phyloP scores from a whole-genome alignment of 2,888 invertebrate genomes.

The Cerastis leucographa region DNA sequence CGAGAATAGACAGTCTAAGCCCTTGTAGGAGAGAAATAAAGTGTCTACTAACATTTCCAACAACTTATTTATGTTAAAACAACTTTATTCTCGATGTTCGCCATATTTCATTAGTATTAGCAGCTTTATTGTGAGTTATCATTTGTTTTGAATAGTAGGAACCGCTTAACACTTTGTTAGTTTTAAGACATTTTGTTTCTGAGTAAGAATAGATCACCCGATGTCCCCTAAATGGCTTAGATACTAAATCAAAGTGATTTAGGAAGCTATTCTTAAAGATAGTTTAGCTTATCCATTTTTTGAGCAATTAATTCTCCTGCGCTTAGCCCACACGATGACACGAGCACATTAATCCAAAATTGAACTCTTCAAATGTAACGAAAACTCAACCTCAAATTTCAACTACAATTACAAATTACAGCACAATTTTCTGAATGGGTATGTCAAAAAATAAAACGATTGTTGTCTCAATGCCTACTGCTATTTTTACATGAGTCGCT shows the following conservation, averaged over 20 bases:
- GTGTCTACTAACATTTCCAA: slow-evolving; percentile 26
- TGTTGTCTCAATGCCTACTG: too few species aligned
- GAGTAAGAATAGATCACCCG: not conserved
- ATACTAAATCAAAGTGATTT: slow-evolving; percentile 8
- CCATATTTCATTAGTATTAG: slow-evolving; percentile 33
- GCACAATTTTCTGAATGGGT: too few species aligned
- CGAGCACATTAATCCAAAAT: too few species aligned
- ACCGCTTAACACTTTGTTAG: not conserved
- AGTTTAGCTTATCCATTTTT: too few species aligned
- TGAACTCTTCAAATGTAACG: too few species aligned
- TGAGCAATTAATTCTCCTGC: too few species aligned
- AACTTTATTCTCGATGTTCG: slow-evolving; percentile 35
- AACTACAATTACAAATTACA: too few species aligned
- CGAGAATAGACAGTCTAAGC: slow-evolving; percentile 26
- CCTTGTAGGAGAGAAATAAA: slow-evolving; percentile 26
- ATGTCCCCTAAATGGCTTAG: not conserved
- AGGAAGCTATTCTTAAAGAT: not conserved
- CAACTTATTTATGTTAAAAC: slow-evolving; percentile 42
- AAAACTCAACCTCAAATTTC: too few species aligned
- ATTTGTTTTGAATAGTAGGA: slow-evolving; percentile 6
- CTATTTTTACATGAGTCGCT: too few species aligned
- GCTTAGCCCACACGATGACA: too few species aligned
- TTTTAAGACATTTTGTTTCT: slow-evolving; percentile 1
- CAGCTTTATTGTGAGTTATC: slow-evolving; percentile 11
- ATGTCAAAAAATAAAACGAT: too few species aligned